A percentile compares a stretch with the other conserved stretches of the same genome.
phyloP scores from a whole-genome alignment of 2,888 invertebrate species.

The Agriotes lineatus region DNA sequence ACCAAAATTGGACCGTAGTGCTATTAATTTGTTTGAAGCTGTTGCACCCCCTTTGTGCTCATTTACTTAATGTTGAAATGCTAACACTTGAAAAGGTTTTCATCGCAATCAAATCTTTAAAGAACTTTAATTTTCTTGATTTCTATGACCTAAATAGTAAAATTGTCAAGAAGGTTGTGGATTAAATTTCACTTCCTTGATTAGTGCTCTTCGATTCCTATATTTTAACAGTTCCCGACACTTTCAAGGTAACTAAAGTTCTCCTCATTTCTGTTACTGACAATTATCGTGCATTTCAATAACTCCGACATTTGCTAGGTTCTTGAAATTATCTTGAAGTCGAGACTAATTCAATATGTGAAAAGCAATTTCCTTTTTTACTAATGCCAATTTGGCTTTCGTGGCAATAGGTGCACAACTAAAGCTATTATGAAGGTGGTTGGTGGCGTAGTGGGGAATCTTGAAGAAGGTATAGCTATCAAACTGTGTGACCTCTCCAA shows the following conservation, averaged over 20 bases:
- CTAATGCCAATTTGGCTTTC: not conserved
- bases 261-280: not conserved
- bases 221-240: not conserved
- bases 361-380: not conserved
- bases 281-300: not conserved
- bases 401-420: not conserved
- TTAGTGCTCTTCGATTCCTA: not conserved
- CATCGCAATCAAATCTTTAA: too few species aligned
- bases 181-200: too few species aligned
- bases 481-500: too few species aligned
- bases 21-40: too few species aligned
- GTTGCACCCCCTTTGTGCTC: too few species aligned
- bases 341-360: not conserved
- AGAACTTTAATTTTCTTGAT: not conserved
- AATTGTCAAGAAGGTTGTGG: too few species aligned
- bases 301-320: not conserved
- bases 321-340: not conserved
- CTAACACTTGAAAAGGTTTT: too few species aligned
- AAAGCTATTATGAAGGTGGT: too few species aligned
- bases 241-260: not conserved
- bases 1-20: too few species aligned
- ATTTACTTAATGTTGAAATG: too few species aligned
- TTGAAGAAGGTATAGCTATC: too few species aligned
- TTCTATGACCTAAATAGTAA: not conserved
- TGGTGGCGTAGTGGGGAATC: not conserved